Percentiles rank a stretch among this genome's conserved stretches.
Evolutionary conservation across 1,140 invertebrate genomes (phyloP).

Genomic region (Drosophila varians): DNA sequence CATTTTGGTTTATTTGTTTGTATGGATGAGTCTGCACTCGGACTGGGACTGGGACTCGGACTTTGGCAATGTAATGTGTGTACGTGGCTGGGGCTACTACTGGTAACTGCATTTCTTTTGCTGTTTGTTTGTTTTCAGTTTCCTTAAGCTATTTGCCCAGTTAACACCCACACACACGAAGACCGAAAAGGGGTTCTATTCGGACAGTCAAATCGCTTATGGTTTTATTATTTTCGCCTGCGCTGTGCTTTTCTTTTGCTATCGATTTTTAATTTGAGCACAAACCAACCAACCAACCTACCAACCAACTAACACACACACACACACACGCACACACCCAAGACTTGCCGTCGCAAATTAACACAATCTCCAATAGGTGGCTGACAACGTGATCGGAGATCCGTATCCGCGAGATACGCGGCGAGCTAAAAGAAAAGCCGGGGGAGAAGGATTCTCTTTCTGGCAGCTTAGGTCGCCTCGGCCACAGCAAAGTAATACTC

Average conservation of each 20-base stretch:
- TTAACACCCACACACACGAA: constrained; percentile 5
- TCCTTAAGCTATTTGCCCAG: constrained; percentile 8
- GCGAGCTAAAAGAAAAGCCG: constrained; percentile 25
- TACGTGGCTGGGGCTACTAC: constrained; percentile 34
- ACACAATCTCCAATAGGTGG: constrained; percentile 25
- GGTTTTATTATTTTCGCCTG: constrained; percentile 14
- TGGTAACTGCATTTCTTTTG: constrained; percentile 32
- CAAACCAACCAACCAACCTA: no score
- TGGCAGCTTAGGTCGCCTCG: no score
- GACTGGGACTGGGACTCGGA: no score
- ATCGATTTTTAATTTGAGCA: constrained; percentile 39
- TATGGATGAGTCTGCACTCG: constrained; percentile 23
- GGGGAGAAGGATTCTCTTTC: constrained; percentile 12
- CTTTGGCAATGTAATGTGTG: constrained; percentile 22
- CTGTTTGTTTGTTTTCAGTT: constrained; percentile 5
- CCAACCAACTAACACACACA: no score
- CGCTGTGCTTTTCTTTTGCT: constrained; percentile 3
- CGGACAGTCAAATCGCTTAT: not conserved
- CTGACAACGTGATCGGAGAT: constrained; percentile 35
- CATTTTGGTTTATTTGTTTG: not conserved
- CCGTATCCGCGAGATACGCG: constrained; percentile 20
- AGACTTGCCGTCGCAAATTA: constrained; percentile 11
- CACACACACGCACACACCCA: not conserved
- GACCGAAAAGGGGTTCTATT: not conserved
- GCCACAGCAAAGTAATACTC: not conserved